Evolutionary conservation across 2,797 vertebrate genomes (phyloP).

Genomic region (Heteromormyrus szaboi): DNA sequence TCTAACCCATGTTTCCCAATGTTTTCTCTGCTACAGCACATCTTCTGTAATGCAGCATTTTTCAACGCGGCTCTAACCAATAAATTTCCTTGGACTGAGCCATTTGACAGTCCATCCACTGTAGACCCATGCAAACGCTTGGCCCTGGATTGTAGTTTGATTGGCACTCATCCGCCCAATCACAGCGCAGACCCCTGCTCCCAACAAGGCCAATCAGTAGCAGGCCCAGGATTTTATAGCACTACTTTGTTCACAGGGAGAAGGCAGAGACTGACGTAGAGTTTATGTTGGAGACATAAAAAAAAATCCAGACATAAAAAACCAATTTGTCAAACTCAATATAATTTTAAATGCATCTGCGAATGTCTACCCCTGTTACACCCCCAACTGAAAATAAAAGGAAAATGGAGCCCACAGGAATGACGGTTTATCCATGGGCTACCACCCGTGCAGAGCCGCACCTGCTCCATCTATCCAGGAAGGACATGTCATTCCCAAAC

Average conservation of each 20-base stretch:
- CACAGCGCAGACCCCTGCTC: not conserved
- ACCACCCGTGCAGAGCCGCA: conserved; percentile 40
- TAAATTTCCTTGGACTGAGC: not conserved
- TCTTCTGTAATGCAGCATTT: not conserved
- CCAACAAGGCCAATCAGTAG: not conserved
- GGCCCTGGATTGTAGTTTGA: not conserved
- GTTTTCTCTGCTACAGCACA: not conserved
- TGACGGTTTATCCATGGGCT: conserved; percentile 34
- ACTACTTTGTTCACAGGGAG: not conserved
- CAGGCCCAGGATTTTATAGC: not conserved
- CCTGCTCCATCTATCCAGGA: conserved; percentile 57
- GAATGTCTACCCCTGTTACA: conserved; percentile 17
- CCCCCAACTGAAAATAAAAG: conserved; percentile 51
- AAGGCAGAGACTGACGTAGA: not conserved
- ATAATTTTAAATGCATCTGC: not conserved
- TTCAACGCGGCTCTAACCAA: not conserved
- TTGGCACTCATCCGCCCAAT: not conserved
- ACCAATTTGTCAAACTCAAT: conserved; percentile 41
- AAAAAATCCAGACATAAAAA: conserved; percentile 42
- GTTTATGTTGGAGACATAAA: not conserved
- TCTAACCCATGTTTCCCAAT: not conserved
- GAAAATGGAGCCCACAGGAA: conserved; percentile 50
- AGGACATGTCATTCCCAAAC: conserved; percentile 63
- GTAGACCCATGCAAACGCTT: not conserved
- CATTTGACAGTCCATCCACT: not conserved